A percentile compares a stretch with the other conserved stretches of the same genome.
These are phyloP conservation scores for Corbicula japonica DNA, from an alignment of 2,888 invertebrate genomes.

Conservation along the genomic window DNA sequence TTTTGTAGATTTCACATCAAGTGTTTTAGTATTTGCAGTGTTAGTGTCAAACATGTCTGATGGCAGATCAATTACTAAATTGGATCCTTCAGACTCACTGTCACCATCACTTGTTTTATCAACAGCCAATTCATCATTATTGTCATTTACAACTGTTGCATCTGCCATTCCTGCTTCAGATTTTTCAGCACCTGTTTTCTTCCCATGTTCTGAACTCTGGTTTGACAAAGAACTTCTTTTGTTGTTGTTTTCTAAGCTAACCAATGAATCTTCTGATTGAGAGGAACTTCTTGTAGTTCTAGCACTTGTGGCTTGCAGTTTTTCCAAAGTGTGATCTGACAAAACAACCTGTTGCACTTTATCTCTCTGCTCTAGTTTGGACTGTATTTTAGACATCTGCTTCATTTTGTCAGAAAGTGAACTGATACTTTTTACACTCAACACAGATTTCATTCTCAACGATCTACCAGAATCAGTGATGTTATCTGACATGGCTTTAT, in stretches of 20 bases:
- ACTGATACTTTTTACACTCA: slow-evolving; percentile 13
- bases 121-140: neutral
- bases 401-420: slow-evolving; percentile 45
- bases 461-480: no score
- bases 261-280: no score
- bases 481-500: no score
- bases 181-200: neutral
- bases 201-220: neutral
- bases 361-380: slow-evolving; percentile 28
- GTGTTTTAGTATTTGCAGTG: neutral
- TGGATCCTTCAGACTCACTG: slow-evolving; percentile 45
- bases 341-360: no score
- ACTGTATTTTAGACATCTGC: slow-evolving; percentile 45
- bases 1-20: no score
- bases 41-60: neutral
- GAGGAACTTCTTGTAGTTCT: no score
- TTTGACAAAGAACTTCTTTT: no score
- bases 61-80: slow-evolving; percentile 54
- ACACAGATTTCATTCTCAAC: no score
- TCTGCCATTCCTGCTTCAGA: neutral
- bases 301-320: no score
- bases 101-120: neutral
- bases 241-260: no score
- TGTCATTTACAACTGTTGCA: no score
- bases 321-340: no score